phyloP scores from a whole-genome alignment of 2,888 invertebrate species.

The Axea sp. region DNA sequence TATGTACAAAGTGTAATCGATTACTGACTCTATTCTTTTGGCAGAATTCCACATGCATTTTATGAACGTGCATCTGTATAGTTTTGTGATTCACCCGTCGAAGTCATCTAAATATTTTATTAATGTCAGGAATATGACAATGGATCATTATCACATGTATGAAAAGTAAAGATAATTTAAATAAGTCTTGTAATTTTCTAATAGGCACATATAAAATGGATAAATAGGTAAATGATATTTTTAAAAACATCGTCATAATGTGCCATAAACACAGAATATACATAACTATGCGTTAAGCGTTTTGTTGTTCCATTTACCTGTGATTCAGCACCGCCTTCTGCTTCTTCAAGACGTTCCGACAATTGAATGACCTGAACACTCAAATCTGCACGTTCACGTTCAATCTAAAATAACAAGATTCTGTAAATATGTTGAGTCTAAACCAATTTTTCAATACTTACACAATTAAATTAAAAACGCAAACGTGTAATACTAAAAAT shows the following conservation, averaged over 20 bases:
- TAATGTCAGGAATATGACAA: too few species aligned
- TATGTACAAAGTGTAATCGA: conserved; percentile 3
- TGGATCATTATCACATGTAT: too few species aligned
- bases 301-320: too few species aligned
- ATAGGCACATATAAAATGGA: background rate
- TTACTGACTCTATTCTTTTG: conserved; percentile 22
- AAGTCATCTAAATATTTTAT: conserved; percentile 20
- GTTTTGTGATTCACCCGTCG: conserved; percentile 45
- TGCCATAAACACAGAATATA: too few species aligned
- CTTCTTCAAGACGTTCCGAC: conserved; percentile 99
- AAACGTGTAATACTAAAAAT: too few species aligned
- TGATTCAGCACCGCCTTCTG: conserved; percentile 98
- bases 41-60: too few species aligned
- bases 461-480: too few species aligned
- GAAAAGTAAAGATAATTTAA: background rate
- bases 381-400: conserved; percentile 99
- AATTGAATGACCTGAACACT: conserved; percentile 99
- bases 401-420: conserved; percentile 85
- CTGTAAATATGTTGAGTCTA: conserved; percentile 10
- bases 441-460: too few species aligned
- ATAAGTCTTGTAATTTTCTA: background rate
- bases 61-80: conserved; percentile 10
- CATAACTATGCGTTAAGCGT: too few species aligned
- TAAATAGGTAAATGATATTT: background rate
- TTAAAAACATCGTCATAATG: too few species aligned